Evolutionary conservation across 2,113 vertebrate species (phyloP).

Genomic region (Rhodinocichla rosea): DNA sequence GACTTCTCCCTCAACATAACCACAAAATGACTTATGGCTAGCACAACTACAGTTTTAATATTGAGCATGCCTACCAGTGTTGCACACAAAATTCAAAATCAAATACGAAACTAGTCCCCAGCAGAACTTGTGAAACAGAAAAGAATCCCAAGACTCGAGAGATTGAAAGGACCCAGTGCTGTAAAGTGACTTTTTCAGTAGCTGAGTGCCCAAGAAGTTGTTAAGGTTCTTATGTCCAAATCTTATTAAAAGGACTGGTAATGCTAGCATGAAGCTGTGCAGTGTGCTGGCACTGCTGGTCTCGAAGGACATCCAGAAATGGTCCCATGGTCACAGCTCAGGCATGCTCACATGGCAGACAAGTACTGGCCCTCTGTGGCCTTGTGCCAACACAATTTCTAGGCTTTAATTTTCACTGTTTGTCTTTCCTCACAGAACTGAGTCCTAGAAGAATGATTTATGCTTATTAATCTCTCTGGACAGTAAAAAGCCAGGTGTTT

Average conservation of each 20-base stretch:
- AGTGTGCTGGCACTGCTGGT: background rate
- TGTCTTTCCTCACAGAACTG: constrained; percentile 55
- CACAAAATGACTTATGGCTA: background rate
- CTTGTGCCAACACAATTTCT: background rate
- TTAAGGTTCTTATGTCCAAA: background rate
- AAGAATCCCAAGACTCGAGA: constrained; percentile 7
- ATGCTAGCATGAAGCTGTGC: background rate
- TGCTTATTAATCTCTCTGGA: constrained; percentile 30
- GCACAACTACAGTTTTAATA: background rate
- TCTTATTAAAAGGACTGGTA: background rate
- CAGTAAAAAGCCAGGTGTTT: constrained; percentile 20
- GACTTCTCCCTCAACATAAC: background rate
- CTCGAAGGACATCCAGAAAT: background rate
- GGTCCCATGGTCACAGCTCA: background rate
- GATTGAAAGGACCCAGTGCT: constrained; percentile 43
- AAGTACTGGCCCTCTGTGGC: background rate
- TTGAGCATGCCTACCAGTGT: background rate
- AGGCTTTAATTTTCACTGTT: background rate
- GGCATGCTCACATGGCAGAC: background rate
- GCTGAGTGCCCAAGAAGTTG: background rate
- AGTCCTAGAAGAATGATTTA: constrained; percentile 49
- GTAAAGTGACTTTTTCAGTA: constrained; percentile 32
- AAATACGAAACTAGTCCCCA: background rate
- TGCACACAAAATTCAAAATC: background rate
- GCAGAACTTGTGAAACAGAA: background rate